Percentiles rank a stretch among this genome's conserved stretches.
Conservation (phyloP, 2,113 vertebrate species). For the Tetrax tetrax region DNA sequence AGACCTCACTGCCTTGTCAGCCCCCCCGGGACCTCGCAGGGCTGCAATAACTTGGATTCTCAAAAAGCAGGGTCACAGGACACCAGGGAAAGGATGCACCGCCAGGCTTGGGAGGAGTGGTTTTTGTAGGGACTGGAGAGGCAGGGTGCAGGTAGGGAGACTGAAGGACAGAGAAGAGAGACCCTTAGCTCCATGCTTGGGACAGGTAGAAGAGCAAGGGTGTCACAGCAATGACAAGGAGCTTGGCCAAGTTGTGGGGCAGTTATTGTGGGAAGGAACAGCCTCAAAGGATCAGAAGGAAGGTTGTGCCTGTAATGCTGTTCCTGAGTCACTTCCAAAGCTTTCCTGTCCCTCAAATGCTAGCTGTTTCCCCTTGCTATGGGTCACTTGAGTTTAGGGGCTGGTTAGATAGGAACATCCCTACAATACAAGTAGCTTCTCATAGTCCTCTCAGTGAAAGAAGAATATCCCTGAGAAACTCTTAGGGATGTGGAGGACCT, state of each 20-base stretch:
- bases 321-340: not conserved
- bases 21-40: not conserved
- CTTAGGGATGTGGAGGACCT: not conserved
- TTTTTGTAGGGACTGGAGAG: not conserved
- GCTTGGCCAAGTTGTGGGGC: too few relatives aligned
- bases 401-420: not conserved
- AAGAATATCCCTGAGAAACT: not conserved
- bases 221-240: accelerated
- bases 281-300: not conserved
- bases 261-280: not conserved
- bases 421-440: not conserved
- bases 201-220: not conserved
- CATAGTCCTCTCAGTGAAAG: not conserved
- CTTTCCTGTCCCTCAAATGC: not conserved
- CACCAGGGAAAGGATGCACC: accelerated
- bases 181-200: accelerated
- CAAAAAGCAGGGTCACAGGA: not conserved
- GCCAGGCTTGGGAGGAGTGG: accelerated
- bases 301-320: not conserved
- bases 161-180: not conserved
- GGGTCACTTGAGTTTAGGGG: not conserved
- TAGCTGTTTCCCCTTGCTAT: not conserved
- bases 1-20: not conserved
- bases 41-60: not conserved
- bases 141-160: not conserved